A percentile compares a stretch with the other conserved stretches of the same genome.
phyloP scores from a whole-genome alignment of 2,888 invertebrate genomes.

The Noctua janthe region DNA sequence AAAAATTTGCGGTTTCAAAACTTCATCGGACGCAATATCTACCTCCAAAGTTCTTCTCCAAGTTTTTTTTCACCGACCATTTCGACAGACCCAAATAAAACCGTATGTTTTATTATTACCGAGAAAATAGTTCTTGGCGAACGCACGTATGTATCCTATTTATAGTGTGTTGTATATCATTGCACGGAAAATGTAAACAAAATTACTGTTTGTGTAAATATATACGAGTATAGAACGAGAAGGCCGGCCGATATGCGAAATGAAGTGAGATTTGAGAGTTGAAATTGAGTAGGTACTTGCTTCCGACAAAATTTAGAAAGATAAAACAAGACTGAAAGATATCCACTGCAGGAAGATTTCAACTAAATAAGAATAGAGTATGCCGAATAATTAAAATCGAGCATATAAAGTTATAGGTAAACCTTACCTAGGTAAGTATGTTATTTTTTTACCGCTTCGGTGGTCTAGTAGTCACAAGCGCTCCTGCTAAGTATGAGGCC shows the following conservation, averaged over 20 bases:
- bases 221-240: constrained; percentile 62
- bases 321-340: neutral
- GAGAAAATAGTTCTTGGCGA: constrained; percentile 74
- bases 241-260: constrained; percentile 64
- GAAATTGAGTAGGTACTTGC: constrained; percentile 12
- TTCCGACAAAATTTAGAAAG: neutral
- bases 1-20: neutral
- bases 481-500: neutral
- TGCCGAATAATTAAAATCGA: no score
- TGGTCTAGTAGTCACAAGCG: neutral
- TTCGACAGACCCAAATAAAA: constrained; percentile 62
- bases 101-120: constrained; percentile 69
- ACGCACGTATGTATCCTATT: constrained; percentile 70
- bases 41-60: neutral
- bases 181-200: constrained; percentile 82
- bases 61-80: constrained; percentile 26
- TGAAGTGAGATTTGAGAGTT: constrained; percentile 44
- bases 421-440: no score
- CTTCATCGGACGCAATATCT: neutral
- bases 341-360: neutral
- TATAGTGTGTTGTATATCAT: constrained; percentile 78
- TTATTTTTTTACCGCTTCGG: no score
- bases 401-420: no score
- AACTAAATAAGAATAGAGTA: neutral
- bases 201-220: constrained; percentile 81